These are phyloP conservation scores for Antrozous pallidus DNA, from an alignment of 2,797 vertebrate genomes.

Conservation along the genomic window DNA sequence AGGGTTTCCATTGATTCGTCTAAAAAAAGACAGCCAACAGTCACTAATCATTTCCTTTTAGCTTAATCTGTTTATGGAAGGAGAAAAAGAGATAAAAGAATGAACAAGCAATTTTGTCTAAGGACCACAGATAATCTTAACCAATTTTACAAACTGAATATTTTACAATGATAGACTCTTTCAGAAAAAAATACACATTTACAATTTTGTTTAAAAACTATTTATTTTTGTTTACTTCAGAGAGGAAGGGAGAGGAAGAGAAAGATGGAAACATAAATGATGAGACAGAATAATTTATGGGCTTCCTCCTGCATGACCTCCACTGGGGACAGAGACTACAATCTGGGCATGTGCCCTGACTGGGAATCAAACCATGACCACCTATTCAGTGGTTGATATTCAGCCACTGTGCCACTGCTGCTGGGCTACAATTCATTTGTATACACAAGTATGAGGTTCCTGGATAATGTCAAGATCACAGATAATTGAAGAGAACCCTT, in stretches of 20 bases:
- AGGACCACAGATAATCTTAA: neutral
- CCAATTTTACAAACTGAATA: neutral
- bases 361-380: no score
- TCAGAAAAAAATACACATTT: neutral
- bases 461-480: neutral
- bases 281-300: no score
- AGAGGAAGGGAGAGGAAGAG: no score
- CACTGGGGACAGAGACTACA: no score
- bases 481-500: neutral
- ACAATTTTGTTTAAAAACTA: neutral
- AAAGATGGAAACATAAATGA: no score
- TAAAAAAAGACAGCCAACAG: neutral
- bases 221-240: no score
- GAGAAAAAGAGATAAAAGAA: neutral
- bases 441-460: neutral
- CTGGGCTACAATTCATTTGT: neutral
- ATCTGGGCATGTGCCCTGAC: no score
- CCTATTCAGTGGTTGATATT: no score
- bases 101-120: neutral
- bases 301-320: no score
- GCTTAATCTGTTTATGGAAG: neutral
- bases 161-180: neutral
- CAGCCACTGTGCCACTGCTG: no score
- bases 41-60: neutral
- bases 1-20: neutral